Evolutionary conservation across 2,113 vertebrate genomes (phyloP).

Genomic region (Hyperopisus bebe): DNA sequence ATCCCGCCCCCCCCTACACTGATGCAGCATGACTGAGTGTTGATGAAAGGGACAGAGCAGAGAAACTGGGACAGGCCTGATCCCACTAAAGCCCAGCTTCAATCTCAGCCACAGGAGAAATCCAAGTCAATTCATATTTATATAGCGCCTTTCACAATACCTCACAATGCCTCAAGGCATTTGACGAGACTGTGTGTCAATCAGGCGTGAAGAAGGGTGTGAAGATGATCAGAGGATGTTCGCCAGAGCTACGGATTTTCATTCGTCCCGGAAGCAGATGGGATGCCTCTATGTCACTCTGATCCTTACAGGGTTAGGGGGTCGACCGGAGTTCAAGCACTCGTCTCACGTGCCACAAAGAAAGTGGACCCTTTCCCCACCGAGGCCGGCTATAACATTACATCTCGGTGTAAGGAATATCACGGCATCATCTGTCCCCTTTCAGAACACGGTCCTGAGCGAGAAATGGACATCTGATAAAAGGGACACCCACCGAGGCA

Average conservation of each 20-base stretch:
- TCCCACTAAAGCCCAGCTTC: neutral
- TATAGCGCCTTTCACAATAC: neutral
- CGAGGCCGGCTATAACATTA: neutral
- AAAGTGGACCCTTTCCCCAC: neutral
- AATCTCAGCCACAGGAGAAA: neutral
- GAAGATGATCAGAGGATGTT: neutral
- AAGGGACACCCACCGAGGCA: neutral
- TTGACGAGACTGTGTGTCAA: neutral
- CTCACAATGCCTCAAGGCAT: neutral
- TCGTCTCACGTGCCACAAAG: neutral
- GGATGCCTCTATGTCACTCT: neutral
- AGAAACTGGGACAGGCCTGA: neutral
- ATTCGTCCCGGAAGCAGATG: neutral
- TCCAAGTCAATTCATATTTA: neutral
- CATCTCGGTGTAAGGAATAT: neutral
- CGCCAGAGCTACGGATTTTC: neutral
- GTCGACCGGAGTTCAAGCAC: neutral
- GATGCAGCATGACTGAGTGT: neutral
- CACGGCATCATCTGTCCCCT: neutral
- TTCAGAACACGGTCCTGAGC: conserved; percentile 1
- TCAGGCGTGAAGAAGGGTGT: neutral
- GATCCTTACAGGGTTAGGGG: neutral
- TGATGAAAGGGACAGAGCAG: neutral
- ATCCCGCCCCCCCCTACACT: neutral
- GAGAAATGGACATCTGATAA: neutral